Conservation (phyloP, 2,113 vertebrate species). For the Lates calcarifer region DNA sequence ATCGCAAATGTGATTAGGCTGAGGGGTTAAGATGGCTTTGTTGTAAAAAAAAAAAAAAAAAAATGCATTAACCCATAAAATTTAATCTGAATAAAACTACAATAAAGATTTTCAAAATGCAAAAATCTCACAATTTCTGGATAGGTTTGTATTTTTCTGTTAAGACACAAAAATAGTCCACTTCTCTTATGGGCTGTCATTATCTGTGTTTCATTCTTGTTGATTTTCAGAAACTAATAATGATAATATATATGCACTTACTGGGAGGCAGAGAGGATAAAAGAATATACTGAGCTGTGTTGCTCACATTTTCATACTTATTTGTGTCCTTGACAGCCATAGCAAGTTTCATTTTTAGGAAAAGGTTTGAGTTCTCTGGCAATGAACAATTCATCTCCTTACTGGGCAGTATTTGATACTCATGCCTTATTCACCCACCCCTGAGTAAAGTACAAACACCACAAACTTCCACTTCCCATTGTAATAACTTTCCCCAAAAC, state of each 20-base stretch:
- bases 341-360: background rate
- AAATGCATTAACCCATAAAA: no score
- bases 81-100: no score
- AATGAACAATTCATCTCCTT: background rate
- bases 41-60: no score
- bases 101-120: background rate
- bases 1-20: background rate
- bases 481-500: conserved; percentile 36
- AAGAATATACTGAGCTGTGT: background rate
- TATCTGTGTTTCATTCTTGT: background rate
- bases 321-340: background rate
- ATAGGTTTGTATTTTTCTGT: background rate
- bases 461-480: conserved; percentile 12
- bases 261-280: no score
- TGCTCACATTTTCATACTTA: background rate
- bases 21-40: background rate
- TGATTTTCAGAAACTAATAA: no score
- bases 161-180: background rate
- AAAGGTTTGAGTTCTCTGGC: background rate
- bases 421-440: conserved; percentile 38
- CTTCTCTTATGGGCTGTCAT: background rate
- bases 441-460: conserved; percentile 23
- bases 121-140: background rate
- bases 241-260: background rate
- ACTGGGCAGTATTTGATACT: background rate